These are phyloP conservation scores for Aplysia californica DNA, from an alignment of 1,140 invertebrate species.

Conservation along the genomic window DNA sequence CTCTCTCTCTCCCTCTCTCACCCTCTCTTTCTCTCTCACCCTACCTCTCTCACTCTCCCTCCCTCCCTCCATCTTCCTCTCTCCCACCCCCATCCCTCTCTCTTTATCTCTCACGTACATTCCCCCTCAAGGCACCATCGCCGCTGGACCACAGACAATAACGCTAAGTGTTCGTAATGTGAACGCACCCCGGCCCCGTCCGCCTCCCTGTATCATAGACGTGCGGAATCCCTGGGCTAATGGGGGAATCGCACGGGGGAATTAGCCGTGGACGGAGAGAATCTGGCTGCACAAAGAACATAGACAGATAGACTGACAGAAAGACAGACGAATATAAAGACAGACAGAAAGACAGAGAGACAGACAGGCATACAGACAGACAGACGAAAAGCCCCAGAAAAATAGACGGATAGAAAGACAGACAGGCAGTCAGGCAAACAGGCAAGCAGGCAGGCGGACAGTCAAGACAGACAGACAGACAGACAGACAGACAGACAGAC, in stretches of 20 bases:
- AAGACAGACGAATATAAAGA: neutral
- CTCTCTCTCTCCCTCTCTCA: neutral
- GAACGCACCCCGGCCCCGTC: too few relatives aligned
- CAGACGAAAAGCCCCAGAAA: neutral
- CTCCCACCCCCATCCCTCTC: neutral
- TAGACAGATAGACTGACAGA: neutral
- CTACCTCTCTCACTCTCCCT: neutral
- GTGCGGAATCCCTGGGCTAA: neutral
- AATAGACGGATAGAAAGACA: neutral
- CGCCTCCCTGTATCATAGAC: neutral
- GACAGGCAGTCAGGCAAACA: neutral
- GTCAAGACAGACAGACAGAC: neutral
- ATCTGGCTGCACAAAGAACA: too few relatives aligned
- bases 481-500: neutral
- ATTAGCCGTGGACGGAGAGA: neutral
- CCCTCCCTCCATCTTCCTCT: neutral
- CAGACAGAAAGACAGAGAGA: neutral
- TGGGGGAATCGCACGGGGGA: neutral
- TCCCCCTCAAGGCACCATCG: neutral
- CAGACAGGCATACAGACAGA: too few relatives aligned
- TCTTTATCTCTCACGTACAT: neutral
- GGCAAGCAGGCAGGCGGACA: neutral
- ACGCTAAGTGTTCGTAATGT: neutral
- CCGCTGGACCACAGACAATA: neutral
- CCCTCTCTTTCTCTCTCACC: neutral